These are phyloP conservation scores for Odontocolon sp. DNA, from an alignment of 2,888 invertebrate species.

Conservation along the genomic window DNA sequence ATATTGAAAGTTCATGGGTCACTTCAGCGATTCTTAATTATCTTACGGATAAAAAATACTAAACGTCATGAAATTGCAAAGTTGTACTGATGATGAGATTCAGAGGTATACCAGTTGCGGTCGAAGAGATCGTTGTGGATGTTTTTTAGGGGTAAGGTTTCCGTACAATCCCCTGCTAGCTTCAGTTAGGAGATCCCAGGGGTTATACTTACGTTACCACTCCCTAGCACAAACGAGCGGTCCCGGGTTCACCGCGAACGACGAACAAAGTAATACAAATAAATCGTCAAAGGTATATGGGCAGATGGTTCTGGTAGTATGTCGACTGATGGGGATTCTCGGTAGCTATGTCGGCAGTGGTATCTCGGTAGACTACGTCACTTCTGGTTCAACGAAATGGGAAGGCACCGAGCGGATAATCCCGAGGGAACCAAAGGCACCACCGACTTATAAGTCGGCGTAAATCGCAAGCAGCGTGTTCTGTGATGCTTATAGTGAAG, in stretches of 20 bases:
- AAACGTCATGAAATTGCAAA: too few relatives aligned
- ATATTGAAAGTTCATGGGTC: too few relatives aligned
- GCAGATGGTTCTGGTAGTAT: conserved; percentile 67
- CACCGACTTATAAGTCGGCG: conserved; percentile 37
- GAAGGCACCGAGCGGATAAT: conserved; percentile 45
- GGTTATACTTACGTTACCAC: conserved; percentile 21
- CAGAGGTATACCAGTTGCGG: conserved; percentile 3
- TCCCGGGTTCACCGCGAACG: conserved; percentile 61
- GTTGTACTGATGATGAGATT: conserved; percentile 2
- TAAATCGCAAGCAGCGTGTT: conserved; percentile 15
- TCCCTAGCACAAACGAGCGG: conserved; percentile 8
- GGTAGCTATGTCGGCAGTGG: conserved; percentile 17
- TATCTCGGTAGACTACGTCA: too few relatives aligned
- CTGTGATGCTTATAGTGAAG: conserved; percentile 13
- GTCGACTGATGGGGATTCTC: conserved; percentile 63
- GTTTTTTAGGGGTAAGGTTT: conserved; percentile 33
- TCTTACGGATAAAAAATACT: neutral
- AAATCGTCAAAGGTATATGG: conserved; percentile 73
- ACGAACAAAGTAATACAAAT: conserved; percentile 72
- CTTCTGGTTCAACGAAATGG: conserved; percentile 34
- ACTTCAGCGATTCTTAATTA: neutral
- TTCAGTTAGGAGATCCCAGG: conserved; percentile 31
- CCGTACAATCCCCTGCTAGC: conserved; percentile 6
- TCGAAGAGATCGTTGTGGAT: conserved; percentile 19
- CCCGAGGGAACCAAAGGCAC: conserved; percentile 37